phyloP scores from a whole-genome alignment of 2,888 invertebrate genomes.

The Carabus problematicus region DNA sequence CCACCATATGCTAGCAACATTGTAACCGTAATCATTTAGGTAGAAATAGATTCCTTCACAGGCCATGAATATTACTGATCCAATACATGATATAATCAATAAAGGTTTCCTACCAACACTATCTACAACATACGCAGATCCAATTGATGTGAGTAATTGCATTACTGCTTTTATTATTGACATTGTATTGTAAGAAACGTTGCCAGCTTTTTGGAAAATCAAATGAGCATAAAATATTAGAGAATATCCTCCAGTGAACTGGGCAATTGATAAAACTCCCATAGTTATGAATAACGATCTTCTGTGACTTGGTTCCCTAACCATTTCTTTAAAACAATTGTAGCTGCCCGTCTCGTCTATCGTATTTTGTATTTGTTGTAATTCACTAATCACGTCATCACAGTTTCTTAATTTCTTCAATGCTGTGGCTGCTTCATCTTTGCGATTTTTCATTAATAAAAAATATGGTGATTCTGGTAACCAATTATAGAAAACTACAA shows the following conservation, averaged over 20 bases:
- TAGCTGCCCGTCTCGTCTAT: slow-evolving; percentile 64
- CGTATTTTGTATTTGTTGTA: slow-evolving; percentile 57
- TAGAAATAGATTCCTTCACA: slow-evolving; percentile 59
- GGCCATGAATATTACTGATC: slow-evolving; percentile 57
- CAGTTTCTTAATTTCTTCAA: slow-evolving; percentile 65
- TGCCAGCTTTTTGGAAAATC: slow-evolving; percentile 62
- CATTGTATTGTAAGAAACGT: slow-evolving; percentile 50
- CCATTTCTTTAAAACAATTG: slow-evolving; percentile 61
- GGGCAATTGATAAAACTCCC: slow-evolving; percentile 65
- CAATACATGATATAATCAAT: slow-evolving; percentile 61
- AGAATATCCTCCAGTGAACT: slow-evolving; percentile 67
- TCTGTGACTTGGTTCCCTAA: slow-evolving; percentile 63
- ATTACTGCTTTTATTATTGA: slow-evolving; percentile 58
- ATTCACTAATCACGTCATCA: slow-evolving; percentile 48
- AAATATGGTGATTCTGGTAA: slow-evolving; percentile 62
- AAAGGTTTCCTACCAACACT: slow-evolving; percentile 63
- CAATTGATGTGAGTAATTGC: slow-evolving; percentile 65
- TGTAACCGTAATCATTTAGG: slow-evolving; percentile 46
- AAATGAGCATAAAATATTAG: slow-evolving; percentile 65
- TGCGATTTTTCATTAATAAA: slow-evolving; percentile 23
- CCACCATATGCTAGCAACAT: slow-evolving; percentile 34
- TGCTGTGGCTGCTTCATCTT: slow-evolving; percentile 50
- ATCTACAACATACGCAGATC: slow-evolving; percentile 67
- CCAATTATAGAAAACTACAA: slow-evolving; percentile 63
- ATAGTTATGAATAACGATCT: slow-evolving; percentile 67